Conservation (phyloP, 2,888 invertebrate genomes). For the Conchocele bisecta region DNA sequence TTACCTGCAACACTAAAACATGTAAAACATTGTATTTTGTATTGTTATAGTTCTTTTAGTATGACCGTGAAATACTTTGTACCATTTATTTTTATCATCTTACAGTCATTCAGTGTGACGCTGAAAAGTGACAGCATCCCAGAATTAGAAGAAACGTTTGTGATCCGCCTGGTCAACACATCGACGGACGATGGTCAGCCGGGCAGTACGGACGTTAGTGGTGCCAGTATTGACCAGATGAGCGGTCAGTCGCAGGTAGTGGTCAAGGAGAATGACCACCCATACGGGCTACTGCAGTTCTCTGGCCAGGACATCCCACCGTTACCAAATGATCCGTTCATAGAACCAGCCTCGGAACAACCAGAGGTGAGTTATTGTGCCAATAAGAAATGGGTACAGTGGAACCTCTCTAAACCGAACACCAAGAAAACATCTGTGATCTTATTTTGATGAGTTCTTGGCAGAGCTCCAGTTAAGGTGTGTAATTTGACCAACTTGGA, state of each 20-base stretch:
- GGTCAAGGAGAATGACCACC: constrained; percentile 77
- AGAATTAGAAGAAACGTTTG: constrained; percentile 74
- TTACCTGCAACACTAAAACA: too few relatives aligned
- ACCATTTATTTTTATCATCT: constrained; percentile 1
- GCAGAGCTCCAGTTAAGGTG: too few relatives aligned
- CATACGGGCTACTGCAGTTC: constrained; percentile 80
- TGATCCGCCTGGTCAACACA: constrained; percentile 67
- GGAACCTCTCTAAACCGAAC: too few relatives aligned
- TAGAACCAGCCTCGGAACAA: constrained; percentile 60
- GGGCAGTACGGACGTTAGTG: constrained; percentile 80
- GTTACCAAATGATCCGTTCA: constrained; percentile 59
- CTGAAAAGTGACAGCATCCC: constrained; percentile 76
- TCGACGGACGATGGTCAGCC: constrained; percentile 69
- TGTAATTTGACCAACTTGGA: too few relatives aligned
- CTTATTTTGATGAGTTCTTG: too few relatives aligned
- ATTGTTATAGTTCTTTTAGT: too few relatives aligned
- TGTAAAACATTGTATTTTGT: too few relatives aligned
- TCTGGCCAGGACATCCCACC: constrained; percentile 62
- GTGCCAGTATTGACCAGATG: constrained; percentile 76
- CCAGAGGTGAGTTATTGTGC: constrained; percentile 59
- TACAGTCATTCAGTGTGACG: constrained; percentile 69
- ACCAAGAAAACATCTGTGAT: too few relatives aligned
- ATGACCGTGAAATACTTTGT: too few relatives aligned
- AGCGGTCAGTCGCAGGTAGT: constrained; percentile 59
- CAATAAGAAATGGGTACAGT: too few relatives aligned